phyloP scores from a whole-genome alignment of 2,797 vertebrate species.

The Sylvilagus floridanus region DNA sequence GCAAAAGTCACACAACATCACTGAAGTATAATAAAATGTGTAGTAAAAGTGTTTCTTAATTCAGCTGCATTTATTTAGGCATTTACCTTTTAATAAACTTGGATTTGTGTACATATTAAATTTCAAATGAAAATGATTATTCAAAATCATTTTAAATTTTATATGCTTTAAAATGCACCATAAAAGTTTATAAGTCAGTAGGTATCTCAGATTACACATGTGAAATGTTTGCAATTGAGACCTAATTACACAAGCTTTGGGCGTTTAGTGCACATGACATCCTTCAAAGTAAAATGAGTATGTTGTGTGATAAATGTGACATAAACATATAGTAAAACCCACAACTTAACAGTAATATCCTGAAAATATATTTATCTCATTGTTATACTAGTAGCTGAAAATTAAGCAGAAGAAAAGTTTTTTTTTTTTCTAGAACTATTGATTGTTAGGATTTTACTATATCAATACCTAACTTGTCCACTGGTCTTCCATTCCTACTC shows the following conservation, averaged over 20 bases:
- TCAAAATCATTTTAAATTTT: slow-evolving; percentile 68
- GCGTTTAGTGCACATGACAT: neutral
- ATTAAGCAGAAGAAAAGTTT: neutral
- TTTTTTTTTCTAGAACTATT: slow-evolving; percentile 1
- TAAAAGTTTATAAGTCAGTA: slow-evolving; percentile 74
- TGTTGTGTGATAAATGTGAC: neutral
- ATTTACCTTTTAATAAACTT: slow-evolving; percentile 65
- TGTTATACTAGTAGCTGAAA: slow-evolving; percentile 4
- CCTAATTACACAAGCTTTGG: slow-evolving; percentile 33
- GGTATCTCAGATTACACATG: slow-evolving; percentile 53
- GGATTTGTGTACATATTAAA: slow-evolving; percentile 67
- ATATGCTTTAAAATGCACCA: slow-evolving; percentile 62
- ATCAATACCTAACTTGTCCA: neutral
- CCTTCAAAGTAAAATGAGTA: slow-evolving; percentile 38
- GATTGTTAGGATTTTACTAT: neutral
- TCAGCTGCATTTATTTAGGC: slow-evolving; percentile 43
- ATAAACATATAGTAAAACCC: slow-evolving; percentile 45
- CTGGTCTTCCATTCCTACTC: neutral
- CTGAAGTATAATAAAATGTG: slow-evolving; percentile 26
- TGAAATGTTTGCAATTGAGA: slow-evolving; percentile 56
- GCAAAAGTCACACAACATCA: neutral
- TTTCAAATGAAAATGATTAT: slow-evolving; percentile 75
- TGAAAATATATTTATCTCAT: slow-evolving; percentile 46
- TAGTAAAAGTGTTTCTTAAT: slow-evolving; percentile 50
- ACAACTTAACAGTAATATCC: neutral